These are phyloP conservation scores for Phengaris alcon DNA, from an alignment of 2,888 invertebrate genomes.

Conservation along the genomic window DNA sequence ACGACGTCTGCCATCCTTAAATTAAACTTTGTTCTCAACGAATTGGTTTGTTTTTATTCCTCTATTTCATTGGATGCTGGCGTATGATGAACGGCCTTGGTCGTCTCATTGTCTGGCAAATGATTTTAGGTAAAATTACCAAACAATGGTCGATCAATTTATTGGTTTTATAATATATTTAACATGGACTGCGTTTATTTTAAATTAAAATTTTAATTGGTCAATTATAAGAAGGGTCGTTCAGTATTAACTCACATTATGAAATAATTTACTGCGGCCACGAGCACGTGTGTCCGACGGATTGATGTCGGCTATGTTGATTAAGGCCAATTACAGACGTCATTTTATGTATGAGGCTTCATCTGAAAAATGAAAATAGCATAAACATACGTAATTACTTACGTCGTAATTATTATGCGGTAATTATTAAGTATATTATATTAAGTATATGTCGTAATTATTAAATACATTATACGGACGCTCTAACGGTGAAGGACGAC, in stretches of 20 bases:
- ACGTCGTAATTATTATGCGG: not conserved
- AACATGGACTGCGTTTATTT: not conserved
- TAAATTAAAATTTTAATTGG: conserved; percentile 9
- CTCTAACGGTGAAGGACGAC: no score
- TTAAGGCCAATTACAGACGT: conserved; percentile 26
- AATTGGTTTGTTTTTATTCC: no score
- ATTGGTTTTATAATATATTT: not conserved
- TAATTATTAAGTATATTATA: no score
- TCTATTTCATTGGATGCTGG: no score
- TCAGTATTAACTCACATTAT: conserved; percentile 18
- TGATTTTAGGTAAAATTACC: not conserved
- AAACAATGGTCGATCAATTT: not conserved
- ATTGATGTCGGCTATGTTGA: conserved; percentile 23
- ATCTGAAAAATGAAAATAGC: conserved; percentile 5
- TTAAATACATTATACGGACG: no score
- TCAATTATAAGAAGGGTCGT: conserved; percentile 8
- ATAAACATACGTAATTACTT: not conserved
- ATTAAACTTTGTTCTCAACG: no score
- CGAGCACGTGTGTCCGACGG: not conserved
- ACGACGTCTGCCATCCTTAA: no score
- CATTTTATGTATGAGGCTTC: conserved; percentile 21
- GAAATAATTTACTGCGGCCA: conserved; percentile 8
- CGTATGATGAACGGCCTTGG: no score
- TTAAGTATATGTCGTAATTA: no score
- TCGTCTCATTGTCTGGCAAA: no score